These are phyloP conservation scores for Trissolcus basalis DNA, from an alignment of 1,140 invertebrate genomes.

Conservation along the genomic window DNA sequence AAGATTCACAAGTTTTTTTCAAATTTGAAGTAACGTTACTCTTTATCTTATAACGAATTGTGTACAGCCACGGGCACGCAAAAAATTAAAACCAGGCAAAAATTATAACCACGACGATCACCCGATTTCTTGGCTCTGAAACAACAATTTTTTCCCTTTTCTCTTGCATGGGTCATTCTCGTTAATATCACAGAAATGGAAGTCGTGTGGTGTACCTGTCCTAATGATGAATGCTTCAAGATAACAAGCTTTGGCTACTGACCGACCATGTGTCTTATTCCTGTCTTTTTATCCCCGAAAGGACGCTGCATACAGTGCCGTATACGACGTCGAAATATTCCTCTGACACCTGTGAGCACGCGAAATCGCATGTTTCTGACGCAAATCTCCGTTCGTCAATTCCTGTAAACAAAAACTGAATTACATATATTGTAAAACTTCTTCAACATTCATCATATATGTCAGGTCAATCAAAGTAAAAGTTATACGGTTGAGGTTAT, in stretches of 20 bases:
- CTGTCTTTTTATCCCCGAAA: slow-evolving; percentile 61
- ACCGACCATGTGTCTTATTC: slow-evolving; percentile 66
- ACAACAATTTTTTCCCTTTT: slow-evolving; percentile 31
- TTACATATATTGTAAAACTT: too few relatives aligned
- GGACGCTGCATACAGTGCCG: slow-evolving; percentile 47
- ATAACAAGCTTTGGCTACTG: slow-evolving; percentile 64
- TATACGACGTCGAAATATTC: slow-evolving; percentile 48
- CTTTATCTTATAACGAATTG: too few relatives aligned
- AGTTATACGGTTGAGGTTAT: too few relatives aligned
- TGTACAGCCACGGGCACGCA: slow-evolving; percentile 11
- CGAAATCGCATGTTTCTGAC: slow-evolving; percentile 20
- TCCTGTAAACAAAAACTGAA: too few relatives aligned
- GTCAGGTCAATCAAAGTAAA: too few relatives aligned
- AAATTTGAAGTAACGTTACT: too few relatives aligned
- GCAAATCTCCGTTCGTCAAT: too few relatives aligned
- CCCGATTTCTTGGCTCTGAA: slow-evolving; percentile 26
- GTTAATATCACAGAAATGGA: slow-evolving; percentile 61
- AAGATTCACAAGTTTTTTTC: too few relatives aligned
- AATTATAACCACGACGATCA: slow-evolving; percentile 39
- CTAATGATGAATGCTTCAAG: slow-evolving; percentile 67
- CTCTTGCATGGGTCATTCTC: slow-evolving; percentile 53
- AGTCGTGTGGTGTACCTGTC: slow-evolving; percentile 66
- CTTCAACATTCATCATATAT: too few relatives aligned
- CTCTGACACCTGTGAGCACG: slow-evolving; percentile 31
- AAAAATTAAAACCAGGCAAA: slow-evolving; percentile 18